Conservation (phyloP, 2,113 vertebrate species). For the Nycticebus coucang region DNA sequence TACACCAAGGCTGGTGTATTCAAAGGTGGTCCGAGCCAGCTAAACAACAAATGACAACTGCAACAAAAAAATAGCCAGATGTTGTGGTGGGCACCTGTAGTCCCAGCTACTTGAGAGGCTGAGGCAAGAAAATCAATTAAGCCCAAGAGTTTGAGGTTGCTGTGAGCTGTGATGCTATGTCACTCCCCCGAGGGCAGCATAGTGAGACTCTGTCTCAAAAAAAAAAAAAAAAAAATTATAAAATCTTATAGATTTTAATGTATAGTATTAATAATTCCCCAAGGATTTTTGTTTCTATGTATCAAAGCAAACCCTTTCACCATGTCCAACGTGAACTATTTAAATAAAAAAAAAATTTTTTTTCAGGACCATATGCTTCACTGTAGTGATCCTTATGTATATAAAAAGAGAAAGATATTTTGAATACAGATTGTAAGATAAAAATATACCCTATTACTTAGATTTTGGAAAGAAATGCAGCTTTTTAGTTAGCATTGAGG, state of each 20-base stretch:
- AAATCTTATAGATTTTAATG: neutral
- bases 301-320: slow-evolving; percentile 20
- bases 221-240: neutral
- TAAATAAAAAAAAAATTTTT: neutral
- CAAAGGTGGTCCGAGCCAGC: too few relatives aligned
- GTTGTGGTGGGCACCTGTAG: too few relatives aligned
- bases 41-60: too few relatives aligned
- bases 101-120: too few relatives aligned
- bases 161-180: too few relatives aligned
- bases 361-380: neutral
- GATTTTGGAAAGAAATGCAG: slow-evolving; percentile 91
- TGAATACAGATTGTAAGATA: neutral
- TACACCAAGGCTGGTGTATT: too few relatives aligned
- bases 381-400: neutral
- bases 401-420: neutral
- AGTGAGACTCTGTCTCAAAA: too few relatives aligned
- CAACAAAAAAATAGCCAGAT: too few relatives aligned
- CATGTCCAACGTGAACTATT: neutral
- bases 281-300: slow-evolving; percentile 60
- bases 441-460: slow-evolving; percentile 40
- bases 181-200: too few relatives aligned
- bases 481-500: slow-evolving; percentile 98
- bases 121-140: too few relatives aligned
- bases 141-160: too few relatives aligned
- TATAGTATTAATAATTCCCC: slow-evolving; percentile 67